phyloP scores from a whole-genome alignment of 2,797 vertebrate genomes.

The Loriculus beryllinus region DNA sequence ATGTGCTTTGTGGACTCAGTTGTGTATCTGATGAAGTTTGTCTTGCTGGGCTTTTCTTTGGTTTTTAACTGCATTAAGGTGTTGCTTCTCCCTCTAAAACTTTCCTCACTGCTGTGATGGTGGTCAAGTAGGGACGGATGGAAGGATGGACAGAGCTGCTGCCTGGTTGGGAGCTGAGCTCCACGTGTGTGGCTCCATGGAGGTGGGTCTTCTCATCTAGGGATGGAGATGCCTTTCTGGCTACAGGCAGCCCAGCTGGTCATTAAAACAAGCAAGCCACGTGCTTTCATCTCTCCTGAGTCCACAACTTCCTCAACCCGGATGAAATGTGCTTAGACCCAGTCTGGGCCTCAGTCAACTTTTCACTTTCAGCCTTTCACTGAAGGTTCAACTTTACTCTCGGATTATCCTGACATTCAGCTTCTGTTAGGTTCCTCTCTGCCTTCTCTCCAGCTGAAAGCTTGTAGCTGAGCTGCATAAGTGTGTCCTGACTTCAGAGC shows the following conservation, averaged over 20 bases:
- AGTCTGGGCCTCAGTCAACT: not conserved
- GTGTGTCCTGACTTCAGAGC: not conserved
- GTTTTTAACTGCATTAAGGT: not conserved
- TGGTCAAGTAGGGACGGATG: not conserved
- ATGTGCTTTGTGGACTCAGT: not conserved
- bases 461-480: not conserved
- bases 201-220: not conserved
- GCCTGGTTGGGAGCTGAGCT: not conserved
- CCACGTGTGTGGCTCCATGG: accelerated
- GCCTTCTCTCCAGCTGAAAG: not conserved
- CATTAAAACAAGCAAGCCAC: not conserved
- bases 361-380: not conserved
- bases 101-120: not conserved
- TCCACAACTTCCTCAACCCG: not conserved
- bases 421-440: not conserved
- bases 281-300: not conserved
- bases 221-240: not conserved
- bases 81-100: not conserved
- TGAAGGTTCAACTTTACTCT: not conserved
- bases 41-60: not conserved
- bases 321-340: not conserved
- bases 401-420: not conserved
- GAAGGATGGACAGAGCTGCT: not conserved
- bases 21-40: not conserved
- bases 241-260: not conserved